Conservation (phyloP, 92 coral and sea anemone genomes). For the Scolanthus callimorphus region DNA sequence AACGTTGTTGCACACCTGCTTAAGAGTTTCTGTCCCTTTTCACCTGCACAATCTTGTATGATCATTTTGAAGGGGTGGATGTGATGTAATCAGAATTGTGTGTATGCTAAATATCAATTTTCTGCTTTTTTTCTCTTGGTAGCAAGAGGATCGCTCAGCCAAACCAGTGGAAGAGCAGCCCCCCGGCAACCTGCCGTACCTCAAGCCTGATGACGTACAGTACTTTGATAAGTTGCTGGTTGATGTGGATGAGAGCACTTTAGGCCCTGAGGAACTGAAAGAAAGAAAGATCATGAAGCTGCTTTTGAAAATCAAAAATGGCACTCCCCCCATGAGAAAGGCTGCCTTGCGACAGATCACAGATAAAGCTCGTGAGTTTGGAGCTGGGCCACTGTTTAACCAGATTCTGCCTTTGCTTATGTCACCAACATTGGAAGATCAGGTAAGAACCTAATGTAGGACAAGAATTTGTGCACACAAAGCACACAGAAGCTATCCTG, state of each 20-base stretch:
- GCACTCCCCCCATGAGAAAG: conserved; percentile 99
- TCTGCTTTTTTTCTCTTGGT: no score
- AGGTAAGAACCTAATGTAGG: conserved; percentile 50
- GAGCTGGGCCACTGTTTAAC: conserved; percentile 99
- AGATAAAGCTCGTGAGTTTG: conserved; percentile 99
- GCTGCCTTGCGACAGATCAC: conserved; percentile 98
- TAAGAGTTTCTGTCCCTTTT: no score
- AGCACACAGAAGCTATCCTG: no score
- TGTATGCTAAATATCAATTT: no score
- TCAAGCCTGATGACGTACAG: conserved; percentile 98
- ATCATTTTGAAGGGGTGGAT: no score
- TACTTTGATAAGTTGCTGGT: conserved; percentile 98
- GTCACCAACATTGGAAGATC: conserved; percentile 99
- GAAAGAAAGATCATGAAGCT: conserved; percentile 99
- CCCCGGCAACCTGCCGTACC: conserved; percentile 95
- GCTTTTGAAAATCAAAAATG: conserved; percentile 89
- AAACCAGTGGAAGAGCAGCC: conserved; percentile 98
- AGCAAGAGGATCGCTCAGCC: conserved; percentile 95
- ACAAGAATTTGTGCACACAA: no score
- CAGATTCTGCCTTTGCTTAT: conserved; percentile 93
- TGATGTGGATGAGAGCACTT: conserved; percentile 98
- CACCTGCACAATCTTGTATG: no score
- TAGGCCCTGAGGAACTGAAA: conserved; percentile 92
- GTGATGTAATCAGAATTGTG: no score
- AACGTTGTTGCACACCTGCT: no score